Base-by-base conservation (phyloP, 2,113 vertebrate genomes). In the Chascanopsetta lugubris region DNA sequence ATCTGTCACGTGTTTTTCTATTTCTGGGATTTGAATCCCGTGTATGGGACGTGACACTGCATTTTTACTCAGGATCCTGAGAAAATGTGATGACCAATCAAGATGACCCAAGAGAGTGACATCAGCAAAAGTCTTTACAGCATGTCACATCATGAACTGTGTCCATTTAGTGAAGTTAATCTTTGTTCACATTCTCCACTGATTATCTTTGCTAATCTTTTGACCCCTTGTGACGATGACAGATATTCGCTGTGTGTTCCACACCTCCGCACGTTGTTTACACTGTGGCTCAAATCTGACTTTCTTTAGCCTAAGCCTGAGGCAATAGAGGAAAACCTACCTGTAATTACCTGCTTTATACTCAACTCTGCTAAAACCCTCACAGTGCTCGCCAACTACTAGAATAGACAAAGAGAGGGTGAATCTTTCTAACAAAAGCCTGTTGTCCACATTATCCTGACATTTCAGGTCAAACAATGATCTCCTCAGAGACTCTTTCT, bases 401-500 rank as follows among this genome's bases (percentile, higher is more conserved):
- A 20, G 42, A 56, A 47, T 38, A 75, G 77, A 88, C 72, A 87
- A 83, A 88, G 73, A 68, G 9, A 66, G 58, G 78, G 20, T 48
- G 34, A 56, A 24, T 63, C 13, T 69, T 69, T 50, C 62, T 8
- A 75, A 83, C 79, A 86, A 82, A 83, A 53, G 71, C 3, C 85
- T 74, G 26, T 80, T 82, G 79, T 85, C 73, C 29, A n/a, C 26
- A 48, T 22, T 21, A 13, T 63, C 68, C 63, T 71, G 68, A 55
- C 43, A 55, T 47, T 47, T 80, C 53, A 72, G 53, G 77, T 73
- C 69, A 77, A 63, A 88, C 83, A 87, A 75, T 83, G 84, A 85
- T 17, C 78, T 83, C 69, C 83, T 64, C 56, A 61, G 51, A 54
- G 54, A 69, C 48, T 66, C 50, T 65, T 71, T 77, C 60, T 40